Base-by-base conservation (phyloP, 92 coral and sea anemone genomes). In the Epizoanthus illoricatus region DNA sequence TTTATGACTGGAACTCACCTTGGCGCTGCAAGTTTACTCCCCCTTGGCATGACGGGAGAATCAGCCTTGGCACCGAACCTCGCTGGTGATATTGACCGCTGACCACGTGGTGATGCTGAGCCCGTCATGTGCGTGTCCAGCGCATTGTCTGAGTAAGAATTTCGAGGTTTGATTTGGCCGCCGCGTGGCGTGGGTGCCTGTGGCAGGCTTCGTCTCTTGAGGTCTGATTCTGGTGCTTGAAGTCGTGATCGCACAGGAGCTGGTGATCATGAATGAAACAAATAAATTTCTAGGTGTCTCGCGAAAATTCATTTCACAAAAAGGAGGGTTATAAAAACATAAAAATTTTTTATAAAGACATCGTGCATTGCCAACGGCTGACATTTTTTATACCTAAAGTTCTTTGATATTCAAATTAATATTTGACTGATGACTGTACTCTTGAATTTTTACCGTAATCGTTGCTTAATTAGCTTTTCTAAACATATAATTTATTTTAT, bases 11-110 rank as follows among this genome's bases (percentile, higher is more conserved):
- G 20, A 8, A 57, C 54, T 2, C 79, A 93, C 97, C 97, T 90
- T 45, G 97, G 94, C 36, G 92, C 89, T 23, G 90, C 94, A 42
- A 93, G 89, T 80, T 90, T 92, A 24, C 97, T 91, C 40, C 90
- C 91, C 64, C 97, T 88, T 40, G 97, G 94, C 10, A 90, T 84
- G 52, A 90, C 88, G 56, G 90, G 90, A 24, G 84, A 71, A 40
- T 87, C 87, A 19, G 84, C 49, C 75, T 75, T 75, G 69, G 73
- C 64, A 43, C 88, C 90, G 65, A 86, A 71, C 57, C 89, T 83
- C 17, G 88, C 92, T 33, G 92, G 92, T 28, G 92, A 89, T 18
- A 59, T 13, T 7, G 92, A 89, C 7, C 92, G 86, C 74, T 79
- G 85, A 65, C 90, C 74, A 33, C 76, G 79, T 70, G 81, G 82